Percentiles rank a stretch among this genome's conserved stretches.
These are phyloP conservation scores for Bostrychus sinensis DNA, from an alignment of 2,113 vertebrate genomes.

Conservation along the genomic window DNA sequence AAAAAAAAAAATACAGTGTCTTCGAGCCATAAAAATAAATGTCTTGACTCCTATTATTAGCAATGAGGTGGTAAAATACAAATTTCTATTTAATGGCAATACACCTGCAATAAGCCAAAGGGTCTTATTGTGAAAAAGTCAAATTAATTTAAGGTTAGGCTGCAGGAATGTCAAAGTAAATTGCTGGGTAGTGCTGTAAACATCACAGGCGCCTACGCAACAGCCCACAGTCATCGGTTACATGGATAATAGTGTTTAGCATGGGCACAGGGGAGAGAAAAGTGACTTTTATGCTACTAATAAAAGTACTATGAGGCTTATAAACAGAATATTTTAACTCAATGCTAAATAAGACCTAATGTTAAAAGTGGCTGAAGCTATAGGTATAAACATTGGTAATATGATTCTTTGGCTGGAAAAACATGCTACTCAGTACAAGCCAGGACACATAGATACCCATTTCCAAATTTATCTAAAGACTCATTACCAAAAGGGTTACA, in stretches of 20 bases:
- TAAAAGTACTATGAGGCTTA: neutral
- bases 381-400: too few relatives aligned
- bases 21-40: slow-evolving; percentile 2
- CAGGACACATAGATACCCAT: too few relatives aligned
- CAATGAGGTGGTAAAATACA: neutral
- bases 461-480: too few relatives aligned
- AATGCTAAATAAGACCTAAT: neutral
- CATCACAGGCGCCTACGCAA: neutral
- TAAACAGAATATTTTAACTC: neutral
- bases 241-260: neutral
- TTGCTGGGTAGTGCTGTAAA: slow-evolving; percentile 7
- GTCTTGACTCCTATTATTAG: neutral
- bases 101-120: slow-evolving; percentile 5
- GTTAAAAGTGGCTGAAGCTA: neutral
- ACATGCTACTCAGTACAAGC: too few relatives aligned
- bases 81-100: slow-evolving; percentile 7
- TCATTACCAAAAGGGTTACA: too few relatives aligned
- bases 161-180: slow-evolving; percentile 8
- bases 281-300: neutral
- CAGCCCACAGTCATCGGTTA: slow-evolving; percentile 2
- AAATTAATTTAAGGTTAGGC: slow-evolving; percentile 15
- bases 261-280: neutral
- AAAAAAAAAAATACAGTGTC: neutral
- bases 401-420: too few relatives aligned
- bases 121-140: neutral